Conservation (phyloP, 1,140 invertebrate species). For the Popillia japonica region DNA sequence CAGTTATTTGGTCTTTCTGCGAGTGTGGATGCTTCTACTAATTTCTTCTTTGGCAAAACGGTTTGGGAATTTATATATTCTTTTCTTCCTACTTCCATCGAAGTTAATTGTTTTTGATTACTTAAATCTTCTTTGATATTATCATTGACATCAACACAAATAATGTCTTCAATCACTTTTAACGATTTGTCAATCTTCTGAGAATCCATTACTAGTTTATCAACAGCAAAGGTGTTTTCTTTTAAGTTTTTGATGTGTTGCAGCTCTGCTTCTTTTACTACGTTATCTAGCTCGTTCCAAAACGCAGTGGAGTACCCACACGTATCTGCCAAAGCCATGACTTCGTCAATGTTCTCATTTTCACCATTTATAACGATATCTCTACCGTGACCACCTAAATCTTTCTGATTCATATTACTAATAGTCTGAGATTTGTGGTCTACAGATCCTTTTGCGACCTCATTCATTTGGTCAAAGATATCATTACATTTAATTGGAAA, state of each 20-base stretch:
- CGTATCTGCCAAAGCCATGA: background rate
- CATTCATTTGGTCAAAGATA: background rate
- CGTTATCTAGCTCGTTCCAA: background rate
- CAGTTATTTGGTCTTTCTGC: too few species aligned
- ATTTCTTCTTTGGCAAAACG: too few species aligned
- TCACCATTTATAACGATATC: background rate
- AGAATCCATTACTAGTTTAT: background rate
- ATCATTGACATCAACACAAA: background rate
- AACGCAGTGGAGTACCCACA: background rate
- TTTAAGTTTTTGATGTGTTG: background rate
- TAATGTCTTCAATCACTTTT: background rate
- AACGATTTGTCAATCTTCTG: background rate
- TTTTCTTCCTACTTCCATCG: too few species aligned
- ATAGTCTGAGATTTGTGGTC: background rate
- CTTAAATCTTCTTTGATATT: background rate
- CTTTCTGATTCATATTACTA: background rate
- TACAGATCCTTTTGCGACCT: background rate
- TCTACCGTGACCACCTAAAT: background rate
- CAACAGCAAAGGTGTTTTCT: background rate
- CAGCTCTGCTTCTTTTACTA: background rate
- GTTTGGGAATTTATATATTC: too few species aligned
- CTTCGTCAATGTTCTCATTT: background rate
- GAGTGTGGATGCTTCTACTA: too few species aligned
- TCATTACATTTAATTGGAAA: background rate
- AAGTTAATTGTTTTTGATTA: too few species aligned